Base-by-base conservation (phyloP, 2,888 invertebrate species). In the Drosophila testacea region DNA sequence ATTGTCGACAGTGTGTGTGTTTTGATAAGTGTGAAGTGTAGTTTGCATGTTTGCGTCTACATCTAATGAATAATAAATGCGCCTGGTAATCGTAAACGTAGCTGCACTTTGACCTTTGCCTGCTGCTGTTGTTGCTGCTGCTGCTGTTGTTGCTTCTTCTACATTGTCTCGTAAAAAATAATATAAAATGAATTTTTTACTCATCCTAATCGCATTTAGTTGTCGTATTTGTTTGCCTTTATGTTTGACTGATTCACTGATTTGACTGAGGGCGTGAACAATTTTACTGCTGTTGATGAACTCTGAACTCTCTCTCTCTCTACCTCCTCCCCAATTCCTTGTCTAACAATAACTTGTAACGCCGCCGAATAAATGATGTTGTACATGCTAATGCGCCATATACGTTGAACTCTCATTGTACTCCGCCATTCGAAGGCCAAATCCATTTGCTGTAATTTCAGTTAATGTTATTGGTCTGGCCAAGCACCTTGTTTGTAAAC, bases 21-120 rank as follows among this genome's bases (percentile, higher is more conserved):
- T 28, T 22, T 61, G 69, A 28, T 64, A 60, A 73, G 77, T 78
- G 77, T 79, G 67, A 79, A 77, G 67, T 69, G 83, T 80, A 85
- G 83, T 83, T 88, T 82, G 77, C 88, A 88, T 88, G 83, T 83
- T 85, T 78, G 71, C 46, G 46, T 69, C 62, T 76, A 76, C 88
- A 76, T 78, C 66, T 54, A 72, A 88, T 83, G 86, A 85, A 83
- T 83, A 88, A 88, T 85, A 88, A 88, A 83, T 83, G 88, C 68
- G 86, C 66, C 71, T 73, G 68, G 73, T 85, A 83, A 83, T 83
- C 88, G 80, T 87, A 79, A 87, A 85, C 83, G 85, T 71, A 70
- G 71, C 75, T 83, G 88, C 86, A 83, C 88, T 85, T 85, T 77
- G 83, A 85, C 88, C 88, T 80, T 79, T 75, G 41, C 9, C 32